Conservation (phyloP, 2,113 vertebrate genomes). For the Atrichornis clamosus region DNA sequence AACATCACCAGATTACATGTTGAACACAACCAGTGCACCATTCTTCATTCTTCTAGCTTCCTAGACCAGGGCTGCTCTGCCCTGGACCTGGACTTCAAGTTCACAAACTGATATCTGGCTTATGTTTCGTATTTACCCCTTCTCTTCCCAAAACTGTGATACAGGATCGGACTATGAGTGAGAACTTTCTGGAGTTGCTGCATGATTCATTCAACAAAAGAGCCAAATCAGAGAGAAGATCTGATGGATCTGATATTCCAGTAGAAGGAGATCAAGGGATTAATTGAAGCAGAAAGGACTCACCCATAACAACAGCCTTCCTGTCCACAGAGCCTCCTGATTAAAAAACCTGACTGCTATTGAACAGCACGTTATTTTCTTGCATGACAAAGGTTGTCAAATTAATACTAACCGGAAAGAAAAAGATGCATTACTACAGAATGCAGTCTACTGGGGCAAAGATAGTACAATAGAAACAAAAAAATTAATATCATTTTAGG, state of each 20-base stretch:
- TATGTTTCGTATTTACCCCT: neutral
- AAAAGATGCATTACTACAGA: neutral
- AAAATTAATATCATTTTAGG: neutral
- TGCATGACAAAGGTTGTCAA: neutral
- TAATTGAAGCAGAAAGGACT: neutral
- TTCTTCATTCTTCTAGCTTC: neutral
- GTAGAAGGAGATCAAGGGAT: neutral
- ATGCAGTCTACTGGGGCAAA: neutral
- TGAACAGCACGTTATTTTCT: neutral
- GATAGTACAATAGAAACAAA: neutral
- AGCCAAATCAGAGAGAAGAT: accelerated
- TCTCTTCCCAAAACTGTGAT: neutral
- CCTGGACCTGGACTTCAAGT: neutral
- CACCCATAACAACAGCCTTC: neutral
- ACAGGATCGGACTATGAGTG: neutral
- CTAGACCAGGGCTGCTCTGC: neutral
- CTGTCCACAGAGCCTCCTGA: neutral
- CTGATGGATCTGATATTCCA: no score
- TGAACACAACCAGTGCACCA: neutral
- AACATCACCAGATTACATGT: neutral
- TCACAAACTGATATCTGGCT: neutral
- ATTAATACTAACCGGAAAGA: neutral
- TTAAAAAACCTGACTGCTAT: neutral
- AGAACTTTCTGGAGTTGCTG: neutral
- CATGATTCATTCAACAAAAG: neutral